These are phyloP conservation scores for Alviniconcha strummeri DNA, from an alignment of 2,888 invertebrate species.

Conservation along the genomic window DNA sequence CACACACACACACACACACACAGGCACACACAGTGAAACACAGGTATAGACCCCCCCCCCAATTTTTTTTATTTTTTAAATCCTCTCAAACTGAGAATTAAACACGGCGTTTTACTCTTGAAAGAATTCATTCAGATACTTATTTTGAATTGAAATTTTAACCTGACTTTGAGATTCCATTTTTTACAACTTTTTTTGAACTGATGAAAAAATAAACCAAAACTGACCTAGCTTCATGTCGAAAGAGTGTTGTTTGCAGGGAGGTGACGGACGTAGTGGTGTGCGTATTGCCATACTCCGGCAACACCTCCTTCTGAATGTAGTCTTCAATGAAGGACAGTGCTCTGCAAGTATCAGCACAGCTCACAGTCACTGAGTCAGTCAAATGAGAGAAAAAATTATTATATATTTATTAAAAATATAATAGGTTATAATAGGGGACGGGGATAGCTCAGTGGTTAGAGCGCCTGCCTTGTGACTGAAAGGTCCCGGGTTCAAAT, in stretches of 20 bases:
- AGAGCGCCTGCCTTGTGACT: no score
- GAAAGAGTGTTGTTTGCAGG: conserved; percentile 89
- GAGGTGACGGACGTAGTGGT: conserved; percentile 89
- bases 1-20: conserved; percentile 7
- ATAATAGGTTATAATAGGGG: conserved; percentile 9
- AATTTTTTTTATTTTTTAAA: no score
- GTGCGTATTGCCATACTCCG: conserved; percentile 85
- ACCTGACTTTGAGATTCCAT: no score
- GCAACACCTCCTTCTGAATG: conserved; percentile 84
- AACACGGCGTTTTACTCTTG: background rate
- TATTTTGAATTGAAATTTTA: no score
- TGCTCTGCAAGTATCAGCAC: conserved; percentile 72
- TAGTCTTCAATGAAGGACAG: conserved; percentile 91
- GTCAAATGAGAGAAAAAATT: background rate
- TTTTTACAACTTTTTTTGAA: no score
- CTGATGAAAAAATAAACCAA: no score
- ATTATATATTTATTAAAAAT: background rate
- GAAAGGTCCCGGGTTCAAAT: no score
- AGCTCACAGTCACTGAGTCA: background rate
- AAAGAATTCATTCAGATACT: no score
- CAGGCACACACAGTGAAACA: background rate
- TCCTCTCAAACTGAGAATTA: no score
- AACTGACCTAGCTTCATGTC: conserved; percentile 78
- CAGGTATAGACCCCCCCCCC: no score
- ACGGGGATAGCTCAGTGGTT: no score